Conservation (phyloP, 2,888 invertebrate species). For the Epinotia ramella region DNA sequence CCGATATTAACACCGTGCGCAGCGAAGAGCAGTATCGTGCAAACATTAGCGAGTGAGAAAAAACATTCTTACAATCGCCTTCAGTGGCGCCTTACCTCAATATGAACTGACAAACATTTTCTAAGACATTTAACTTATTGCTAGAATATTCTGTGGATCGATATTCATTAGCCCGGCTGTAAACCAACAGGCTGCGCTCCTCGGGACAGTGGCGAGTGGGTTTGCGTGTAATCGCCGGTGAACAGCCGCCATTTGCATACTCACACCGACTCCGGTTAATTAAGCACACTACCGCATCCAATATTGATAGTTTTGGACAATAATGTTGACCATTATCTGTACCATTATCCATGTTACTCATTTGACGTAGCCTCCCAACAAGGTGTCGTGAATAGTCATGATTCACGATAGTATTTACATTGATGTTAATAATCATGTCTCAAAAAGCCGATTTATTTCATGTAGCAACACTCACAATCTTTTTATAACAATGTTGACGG, state of each 20-base stretch:
- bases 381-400: no score
- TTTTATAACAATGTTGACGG: no score
- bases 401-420: no score
- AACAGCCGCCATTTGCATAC: conserved; percentile 69
- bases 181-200: conserved; percentile 46
- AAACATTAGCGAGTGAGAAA: no score
- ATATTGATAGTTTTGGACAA: not conserved
- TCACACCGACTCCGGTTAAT: conserved; percentile 52
- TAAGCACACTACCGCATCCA: conserved; percentile 12
- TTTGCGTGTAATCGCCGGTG: conserved; percentile 72
- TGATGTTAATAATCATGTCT: no score
- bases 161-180: conserved; percentile 20
- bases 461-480: no score
- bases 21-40: no score
- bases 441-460: no score
- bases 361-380: not conserved
- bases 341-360: not conserved
- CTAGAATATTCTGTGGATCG: not conserved
- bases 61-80: no score
- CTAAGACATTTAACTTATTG: not conserved
- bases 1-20: no score
- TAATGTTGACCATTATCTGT: not conserved
- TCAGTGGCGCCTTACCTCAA: no score
- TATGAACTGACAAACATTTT: not conserved
- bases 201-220: conserved; percentile 61